These are phyloP conservation scores for Eupristina koningsbergeri DNA, from an alignment of 1,140 invertebrate species.

Conservation along the genomic window DNA sequence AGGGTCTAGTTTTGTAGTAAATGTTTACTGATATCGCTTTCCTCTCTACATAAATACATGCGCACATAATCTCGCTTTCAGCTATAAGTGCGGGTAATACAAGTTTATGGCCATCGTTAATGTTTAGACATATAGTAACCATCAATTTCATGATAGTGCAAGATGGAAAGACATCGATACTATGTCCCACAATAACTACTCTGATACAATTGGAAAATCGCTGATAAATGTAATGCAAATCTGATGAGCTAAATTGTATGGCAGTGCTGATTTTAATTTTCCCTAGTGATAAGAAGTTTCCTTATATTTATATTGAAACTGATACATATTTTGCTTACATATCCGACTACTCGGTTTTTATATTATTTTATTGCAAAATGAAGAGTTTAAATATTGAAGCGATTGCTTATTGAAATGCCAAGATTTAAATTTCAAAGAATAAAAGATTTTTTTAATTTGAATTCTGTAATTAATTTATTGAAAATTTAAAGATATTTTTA, in stretches of 20 bases:
- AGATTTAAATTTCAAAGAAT: too few species aligned
- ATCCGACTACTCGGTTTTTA: too few species aligned
- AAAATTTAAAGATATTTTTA: too few species aligned
- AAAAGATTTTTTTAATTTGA: too few species aligned
- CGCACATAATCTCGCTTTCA: background rate
- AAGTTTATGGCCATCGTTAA: conserved; percentile 9
- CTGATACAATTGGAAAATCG: background rate
- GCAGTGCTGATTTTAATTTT: too few species aligned
- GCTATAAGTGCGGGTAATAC: background rate
- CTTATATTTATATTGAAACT: background rate
- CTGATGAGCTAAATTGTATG: background rate
- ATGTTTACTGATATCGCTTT: background rate
- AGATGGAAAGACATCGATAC: background rate
- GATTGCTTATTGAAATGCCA: too few species aligned
- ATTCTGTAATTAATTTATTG: too few species aligned
- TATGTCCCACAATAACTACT: background rate
- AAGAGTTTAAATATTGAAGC: too few species aligned
- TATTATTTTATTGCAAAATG: too few species aligned
- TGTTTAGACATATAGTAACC: conserved; percentile 14
- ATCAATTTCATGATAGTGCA: conserved; percentile 6
- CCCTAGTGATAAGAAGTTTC: background rate
- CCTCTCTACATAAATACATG: background rate
- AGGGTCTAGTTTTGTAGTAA: background rate
- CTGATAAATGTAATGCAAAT: background rate
- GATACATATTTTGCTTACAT: background rate